Base-by-base conservation (phyloP, 2,113 vertebrate genomes). In the Talpa occidentalis region DNA sequence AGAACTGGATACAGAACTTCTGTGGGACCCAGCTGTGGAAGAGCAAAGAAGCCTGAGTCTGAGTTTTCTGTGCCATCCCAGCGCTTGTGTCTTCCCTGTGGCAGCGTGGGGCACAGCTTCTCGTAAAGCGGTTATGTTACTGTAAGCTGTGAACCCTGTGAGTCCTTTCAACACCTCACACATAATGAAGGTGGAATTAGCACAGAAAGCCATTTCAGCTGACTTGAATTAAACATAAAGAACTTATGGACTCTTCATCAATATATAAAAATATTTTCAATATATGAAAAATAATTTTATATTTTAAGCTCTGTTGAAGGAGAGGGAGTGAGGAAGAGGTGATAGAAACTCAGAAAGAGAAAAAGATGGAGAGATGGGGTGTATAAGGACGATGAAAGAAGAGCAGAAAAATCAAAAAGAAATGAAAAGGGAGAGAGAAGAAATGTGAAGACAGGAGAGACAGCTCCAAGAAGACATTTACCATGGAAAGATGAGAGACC, bases 121-220 rank as follows among this genome's bases (percentile, higher is more conserved):
- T 24, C 92, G 77, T 72, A 94, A 92, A 96, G 19, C 32, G 49
- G 17, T 62, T 76, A 73, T n/a, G 70, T 85, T 37, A 47, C 16
- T 64, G 3, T 15, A 74, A 73, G 6, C 24, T 72, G 22, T 82
- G 44, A 37, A 40, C 62, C 44, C 37, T 76, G 22, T 59, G 47
- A 74, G 7, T 74, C 52, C 94, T 79, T 78, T n/a, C 19, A 47
- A 74, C 17, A 37, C 47, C 16, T 52, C 52, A 83, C 24, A 60
- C 35, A 12, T 21, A 47, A 56, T 1, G 40, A 32, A 35, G 76
- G 28, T 19, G 42, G 32, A 74, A 66, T 87, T 40, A 83, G 49
- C 64, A 67, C 40, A 89, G 56, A 77, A 92, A 78, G 44, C 54
- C 24, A 77, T 56, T 79, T 69, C 59, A 74, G 62, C 8, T 83